Evolutionary conservation across 2,797 vertebrate species (phyloP).

Genomic region (Peromyscus aztecus): DNA sequence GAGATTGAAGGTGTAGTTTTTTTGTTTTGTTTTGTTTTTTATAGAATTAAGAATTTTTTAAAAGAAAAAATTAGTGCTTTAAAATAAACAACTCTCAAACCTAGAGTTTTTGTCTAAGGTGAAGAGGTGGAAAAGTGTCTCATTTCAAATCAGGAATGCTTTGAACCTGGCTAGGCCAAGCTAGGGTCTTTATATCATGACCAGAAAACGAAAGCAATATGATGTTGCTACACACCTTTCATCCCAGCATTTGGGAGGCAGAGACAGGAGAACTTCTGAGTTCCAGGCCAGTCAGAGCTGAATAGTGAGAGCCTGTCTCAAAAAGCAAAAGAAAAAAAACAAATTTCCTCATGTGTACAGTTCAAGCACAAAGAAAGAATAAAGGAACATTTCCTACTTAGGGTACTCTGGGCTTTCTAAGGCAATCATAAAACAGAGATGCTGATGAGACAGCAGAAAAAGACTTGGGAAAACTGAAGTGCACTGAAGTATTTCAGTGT

Average conservation of each 20-base stretch:
- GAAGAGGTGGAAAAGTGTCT: not conserved
- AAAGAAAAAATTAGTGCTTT: constrained; percentile 54
- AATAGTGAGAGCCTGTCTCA: not conserved
- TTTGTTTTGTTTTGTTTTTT: too few species aligned
- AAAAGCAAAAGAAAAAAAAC: not conserved
- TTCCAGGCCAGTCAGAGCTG: not conserved
- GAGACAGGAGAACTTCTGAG: not conserved
- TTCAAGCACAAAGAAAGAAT: constrained; percentile 18
- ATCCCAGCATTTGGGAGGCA: not conserved
- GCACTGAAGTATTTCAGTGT: not conserved
- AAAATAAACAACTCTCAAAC: constrained; percentile 47
- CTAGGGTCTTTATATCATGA: not conserved
- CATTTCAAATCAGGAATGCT: not conserved
- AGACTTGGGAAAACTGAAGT: constrained; percentile 18
- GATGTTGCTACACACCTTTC: not conserved
- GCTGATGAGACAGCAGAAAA: not conserved
- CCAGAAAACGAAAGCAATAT: not conserved
- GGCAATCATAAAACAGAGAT: not conserved
- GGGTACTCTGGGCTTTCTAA: not conserved
- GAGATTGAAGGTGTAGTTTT: too few species aligned
- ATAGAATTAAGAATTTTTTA: not conserved
- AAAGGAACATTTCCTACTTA: not conserved
- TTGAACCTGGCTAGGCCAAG: not conserved
- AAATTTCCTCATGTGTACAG: not conserved
- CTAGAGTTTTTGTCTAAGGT: constrained; percentile 12